Percentiles rank a stretch among this genome's conserved stretches.
Conservation (phyloP, 1,140 invertebrate species). For the Microplitis demolitor region DNA sequence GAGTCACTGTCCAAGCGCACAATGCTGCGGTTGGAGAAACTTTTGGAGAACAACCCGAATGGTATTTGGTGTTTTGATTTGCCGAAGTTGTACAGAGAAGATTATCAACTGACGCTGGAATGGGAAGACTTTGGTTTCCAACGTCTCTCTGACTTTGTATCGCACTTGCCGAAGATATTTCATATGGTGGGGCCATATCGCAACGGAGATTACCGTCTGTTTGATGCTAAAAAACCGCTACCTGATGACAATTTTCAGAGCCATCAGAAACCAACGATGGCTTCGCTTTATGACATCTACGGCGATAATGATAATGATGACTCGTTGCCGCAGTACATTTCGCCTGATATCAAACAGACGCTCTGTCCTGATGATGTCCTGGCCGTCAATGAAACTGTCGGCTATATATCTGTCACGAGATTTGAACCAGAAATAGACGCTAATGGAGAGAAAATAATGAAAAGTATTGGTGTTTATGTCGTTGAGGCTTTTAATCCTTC, state of each 20-base stretch:
- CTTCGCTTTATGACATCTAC: conserved; percentile 30
- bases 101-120: conserved; percentile 45
- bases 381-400: conserved; percentile 41
- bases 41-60: conserved; percentile 44
- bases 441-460: conserved; percentile 6
- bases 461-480: conserved; percentile 34
- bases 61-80: conserved; percentile 55
- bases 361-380: conserved; percentile 43
- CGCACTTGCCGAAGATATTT: conserved; percentile 50
- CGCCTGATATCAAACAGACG: conserved; percentile 20
- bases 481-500: conserved; percentile 50
- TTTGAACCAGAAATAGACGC: neutral
- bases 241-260: conserved; percentile 4
- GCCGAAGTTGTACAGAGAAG: conserved; percentile 41
- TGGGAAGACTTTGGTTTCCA: conserved; percentile 48
- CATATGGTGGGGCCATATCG: conserved; percentile 27
- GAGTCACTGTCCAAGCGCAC: conserved; percentile 35
- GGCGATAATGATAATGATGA: conserved; percentile 23
- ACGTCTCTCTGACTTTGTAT: conserved; percentile 45
- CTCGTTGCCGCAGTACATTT: conserved; percentile 37
- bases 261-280: conserved; percentile 4
- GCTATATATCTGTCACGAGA: conserved; percentile 35
- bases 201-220: conserved; percentile 42
- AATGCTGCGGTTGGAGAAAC: conserved; percentile 43
- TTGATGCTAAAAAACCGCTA: conserved; percentile 34